Evolutionary conservation across 2,797 vertebrate species (phyloP).

Genomic region (Enteromius unitaeniatus): DNA sequence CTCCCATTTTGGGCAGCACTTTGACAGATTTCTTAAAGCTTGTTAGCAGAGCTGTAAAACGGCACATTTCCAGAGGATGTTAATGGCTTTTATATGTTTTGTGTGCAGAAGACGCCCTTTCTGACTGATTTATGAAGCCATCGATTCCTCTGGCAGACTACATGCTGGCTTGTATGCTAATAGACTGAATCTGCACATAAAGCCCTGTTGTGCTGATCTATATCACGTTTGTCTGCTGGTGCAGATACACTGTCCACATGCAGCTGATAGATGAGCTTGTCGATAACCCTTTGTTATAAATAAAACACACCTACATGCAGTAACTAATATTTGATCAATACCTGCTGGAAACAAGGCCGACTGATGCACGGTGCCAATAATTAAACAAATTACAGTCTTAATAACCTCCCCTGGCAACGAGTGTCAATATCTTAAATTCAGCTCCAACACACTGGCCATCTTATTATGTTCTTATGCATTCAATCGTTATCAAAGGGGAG

Average conservation of each 20-base stretch:
- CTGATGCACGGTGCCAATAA: conserved; percentile 52
- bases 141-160: conserved; percentile 72
- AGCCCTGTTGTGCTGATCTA: conserved; percentile 74
- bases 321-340: conserved; percentile 67
- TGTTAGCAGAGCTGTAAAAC: conserved; percentile 50
- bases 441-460: conserved; percentile 5
- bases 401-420: conserved; percentile 26
- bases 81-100: conserved; percentile 68
- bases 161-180: conserved; percentile 79
- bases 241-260: conserved; percentile 66
- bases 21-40: conserved; percentile 44
- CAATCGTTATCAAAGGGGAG: background rate
- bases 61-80: conserved; percentile 55
- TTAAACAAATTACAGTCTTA: conserved; percentile 61
- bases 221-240: conserved; percentile 75
- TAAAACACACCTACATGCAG: conserved; percentile 68
- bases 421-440: conserved; percentile 23
- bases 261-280: conserved; percentile 72
- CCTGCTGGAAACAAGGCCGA: conserved; percentile 54
- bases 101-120: conserved; percentile 73
- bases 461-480: conserved; percentile 14
- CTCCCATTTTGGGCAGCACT: conserved; percentile 5
- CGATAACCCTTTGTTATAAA: conserved; percentile 76
- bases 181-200: conserved; percentile 75
- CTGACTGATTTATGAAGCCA: conserved; percentile 76